Percentiles rank a stretch among this genome's conserved stretches.
Evolutionary conservation across 2,888 invertebrate genomes (phyloP).

Genomic region (Biston stratarius): DNA sequence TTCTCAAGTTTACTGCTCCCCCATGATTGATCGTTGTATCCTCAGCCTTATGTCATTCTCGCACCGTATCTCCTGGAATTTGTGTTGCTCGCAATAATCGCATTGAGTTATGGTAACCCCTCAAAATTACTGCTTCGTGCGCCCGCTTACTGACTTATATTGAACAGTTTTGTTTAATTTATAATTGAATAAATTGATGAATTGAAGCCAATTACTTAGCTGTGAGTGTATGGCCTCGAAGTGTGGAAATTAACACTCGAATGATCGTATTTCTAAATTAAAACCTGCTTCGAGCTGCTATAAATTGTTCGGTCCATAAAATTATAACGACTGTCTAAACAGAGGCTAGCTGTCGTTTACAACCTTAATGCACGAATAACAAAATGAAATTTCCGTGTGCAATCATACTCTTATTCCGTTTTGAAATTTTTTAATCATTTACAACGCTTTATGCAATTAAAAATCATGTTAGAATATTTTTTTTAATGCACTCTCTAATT

Average conservation of each 20-base stretch:
- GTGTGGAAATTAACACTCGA: conserved; percentile 79
- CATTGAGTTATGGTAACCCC: conserved; percentile 79
- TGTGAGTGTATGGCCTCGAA: conserved; percentile 49
- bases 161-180: conserved; percentile 35
- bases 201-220: conserved; percentile 31
- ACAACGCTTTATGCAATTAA: neutral
- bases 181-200: conserved; percentile 37
- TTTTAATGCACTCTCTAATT: too few relatives aligned
- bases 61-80: conserved; percentile 80
- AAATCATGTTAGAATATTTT: too few relatives aligned
- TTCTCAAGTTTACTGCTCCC: conserved; percentile 84
- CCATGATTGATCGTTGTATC: conserved; percentile 85
- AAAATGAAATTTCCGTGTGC: conserved; percentile 55
- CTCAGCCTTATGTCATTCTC: conserved; percentile 84
- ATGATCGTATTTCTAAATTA: conserved; percentile 80
- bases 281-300: conserved; percentile 72
- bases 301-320: conserved; percentile 82
- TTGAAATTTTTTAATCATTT: conserved; percentile 46
- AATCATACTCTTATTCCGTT: conserved; percentile 62
- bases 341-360: conserved; percentile 80
- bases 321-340: conserved; percentile 82
- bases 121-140: conserved; percentile 64
- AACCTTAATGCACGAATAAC: conserved; percentile 70
- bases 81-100: conserved; percentile 80
- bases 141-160: conserved; percentile 40